Conservation (phyloP, 2,888 invertebrate genomes). For the Macaria liturata region DNA sequence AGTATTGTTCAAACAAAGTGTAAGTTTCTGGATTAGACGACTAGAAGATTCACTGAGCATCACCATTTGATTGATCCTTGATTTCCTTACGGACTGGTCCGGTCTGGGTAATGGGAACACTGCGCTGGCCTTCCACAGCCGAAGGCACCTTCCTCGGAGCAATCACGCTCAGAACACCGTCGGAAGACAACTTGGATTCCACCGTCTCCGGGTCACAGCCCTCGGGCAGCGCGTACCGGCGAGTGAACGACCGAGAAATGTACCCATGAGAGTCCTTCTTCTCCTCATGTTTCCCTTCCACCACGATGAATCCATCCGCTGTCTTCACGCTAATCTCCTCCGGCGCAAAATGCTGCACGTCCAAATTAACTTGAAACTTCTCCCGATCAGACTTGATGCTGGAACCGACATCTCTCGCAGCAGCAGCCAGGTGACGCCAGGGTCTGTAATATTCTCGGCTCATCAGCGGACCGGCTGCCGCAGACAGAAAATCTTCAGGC, state of each 20-base stretch:
- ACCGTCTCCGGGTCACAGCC: constrained; percentile 87
- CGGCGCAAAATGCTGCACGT: constrained; percentile 90
- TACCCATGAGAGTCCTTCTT: constrained; percentile 89
- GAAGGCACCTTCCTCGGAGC: constrained; percentile 79
- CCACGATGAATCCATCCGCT: constrained; percentile 86
- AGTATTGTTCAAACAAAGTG: neutral
- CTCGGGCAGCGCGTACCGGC: constrained; percentile 89
- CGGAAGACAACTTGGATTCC: constrained; percentile 88
- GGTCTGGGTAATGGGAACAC: constrained; percentile 84
- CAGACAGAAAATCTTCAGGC: constrained; percentile 71
- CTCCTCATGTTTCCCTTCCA: constrained; percentile 92
- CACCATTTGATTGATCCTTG: constrained; percentile 75
- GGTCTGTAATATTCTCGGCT: constrained; percentile 67
- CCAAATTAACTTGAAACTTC: constrained; percentile 84
- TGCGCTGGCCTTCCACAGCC: constrained; percentile 72
- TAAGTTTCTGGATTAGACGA: neutral
- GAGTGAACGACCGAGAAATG: constrained; percentile 88
- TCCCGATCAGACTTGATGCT: constrained; percentile 78
- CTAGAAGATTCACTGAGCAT: constrained; percentile 38
- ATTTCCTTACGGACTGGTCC: constrained; percentile 82
- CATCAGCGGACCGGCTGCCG: constrained; percentile 47
- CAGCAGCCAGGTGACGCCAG: constrained; percentile 73
- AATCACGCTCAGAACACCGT: constrained; percentile 88
- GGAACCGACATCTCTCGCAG: constrained; percentile 77
- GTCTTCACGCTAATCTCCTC: constrained; percentile 90